These are phyloP conservation scores for Tenthredo scrophulariae DNA, from an alignment of 2,888 invertebrate species.

Conservation along the genomic window DNA sequence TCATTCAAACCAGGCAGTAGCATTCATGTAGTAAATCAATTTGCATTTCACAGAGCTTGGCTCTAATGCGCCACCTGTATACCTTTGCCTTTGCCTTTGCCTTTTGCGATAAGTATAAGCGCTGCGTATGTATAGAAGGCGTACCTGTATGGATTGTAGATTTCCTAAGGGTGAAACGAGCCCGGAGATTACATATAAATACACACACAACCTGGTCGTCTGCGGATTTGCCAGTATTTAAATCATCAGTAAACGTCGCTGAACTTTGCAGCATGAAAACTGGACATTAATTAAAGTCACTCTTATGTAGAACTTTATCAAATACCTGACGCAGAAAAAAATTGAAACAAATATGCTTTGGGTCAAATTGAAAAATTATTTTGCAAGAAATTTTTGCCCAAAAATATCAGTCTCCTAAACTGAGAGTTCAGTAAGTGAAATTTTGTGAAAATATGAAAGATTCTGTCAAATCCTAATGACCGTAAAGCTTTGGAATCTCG, in stretches of 20 bases:
- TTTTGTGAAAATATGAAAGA: background rate
- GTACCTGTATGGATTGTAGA: constrained; percentile 3
- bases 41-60: constrained; percentile 59
- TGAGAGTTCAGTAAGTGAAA: background rate
- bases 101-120: constrained; percentile 35
- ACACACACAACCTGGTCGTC: constrained; percentile 57
- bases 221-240: constrained; percentile 43
- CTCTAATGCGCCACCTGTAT: constrained; percentile 13
- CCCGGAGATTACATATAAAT: background rate
- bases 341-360: background rate
- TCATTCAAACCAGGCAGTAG: constrained; percentile 58
- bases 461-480: background rate
- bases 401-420: background rate
- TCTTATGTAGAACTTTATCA: constrained; percentile 53
- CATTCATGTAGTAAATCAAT: constrained; percentile 60
- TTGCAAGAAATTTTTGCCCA: background rate
- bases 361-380: too few relatives aligned
- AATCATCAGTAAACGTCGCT: constrained; percentile 60
- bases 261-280: constrained; percentile 57
- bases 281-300: constrained; percentile 60
- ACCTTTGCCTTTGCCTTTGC: background rate
- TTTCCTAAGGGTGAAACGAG: background rate
- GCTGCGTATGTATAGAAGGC: constrained; percentile 6
- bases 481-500: background rate
- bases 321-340: constrained; percentile 21